Evolutionary conservation across 2,888 invertebrate species (phyloP).

Genomic region (Rotaria magnacalcarata): DNA sequence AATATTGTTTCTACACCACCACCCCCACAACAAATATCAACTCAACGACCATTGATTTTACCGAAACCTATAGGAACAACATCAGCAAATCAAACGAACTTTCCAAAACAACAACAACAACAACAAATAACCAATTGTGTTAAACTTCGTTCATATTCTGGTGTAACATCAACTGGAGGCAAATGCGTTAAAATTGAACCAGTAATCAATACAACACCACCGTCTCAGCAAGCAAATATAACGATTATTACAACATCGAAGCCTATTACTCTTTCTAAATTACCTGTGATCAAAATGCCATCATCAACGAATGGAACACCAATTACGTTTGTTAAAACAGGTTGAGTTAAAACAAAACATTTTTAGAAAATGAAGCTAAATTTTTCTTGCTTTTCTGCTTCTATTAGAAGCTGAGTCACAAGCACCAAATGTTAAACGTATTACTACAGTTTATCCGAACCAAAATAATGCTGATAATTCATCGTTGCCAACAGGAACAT

Average conservation of each 20-base stretch:
- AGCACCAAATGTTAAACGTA: neutral
- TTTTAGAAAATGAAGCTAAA: neutral
- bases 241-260: conserved; percentile 26
- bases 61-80: neutral
- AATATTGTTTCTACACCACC: neutral
- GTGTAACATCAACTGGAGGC: neutral
- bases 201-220: neutral
- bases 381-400: neutral
- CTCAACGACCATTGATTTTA: neutral
- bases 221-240: neutral
- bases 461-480: neutral
- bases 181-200: conserved; percentile 37
- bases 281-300: conserved; percentile 34
- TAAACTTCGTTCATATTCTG: neutral
- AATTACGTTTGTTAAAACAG: conserved; percentile 14
- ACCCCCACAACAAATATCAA: neutral
- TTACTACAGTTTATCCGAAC: neutral
- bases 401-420: neutral
- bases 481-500: neutral
- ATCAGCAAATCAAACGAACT: neutral
- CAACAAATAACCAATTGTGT: conserved; percentile 31
- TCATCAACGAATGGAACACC: neutral
- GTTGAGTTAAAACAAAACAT: neutral
- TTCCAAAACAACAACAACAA: neutral
- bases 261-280: conserved; percentile 2